Conservation (phyloP, 2,797 vertebrate genomes). For the Fundulus diaphanus region DNA sequence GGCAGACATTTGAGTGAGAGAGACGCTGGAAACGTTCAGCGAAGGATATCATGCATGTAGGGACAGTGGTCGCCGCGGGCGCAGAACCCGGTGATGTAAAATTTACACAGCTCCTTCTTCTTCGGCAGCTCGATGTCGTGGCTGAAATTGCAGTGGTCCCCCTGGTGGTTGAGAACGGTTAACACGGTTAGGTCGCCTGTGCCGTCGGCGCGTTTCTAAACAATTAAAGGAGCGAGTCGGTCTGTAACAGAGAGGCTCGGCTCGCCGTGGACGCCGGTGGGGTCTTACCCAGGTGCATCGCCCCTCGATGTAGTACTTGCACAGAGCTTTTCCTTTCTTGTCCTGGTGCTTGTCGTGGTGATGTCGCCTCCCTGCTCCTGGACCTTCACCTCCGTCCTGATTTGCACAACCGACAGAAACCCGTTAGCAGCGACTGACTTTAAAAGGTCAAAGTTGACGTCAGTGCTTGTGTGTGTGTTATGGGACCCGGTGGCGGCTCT, state of each 20-base stretch:
- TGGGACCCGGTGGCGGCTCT: neutral
- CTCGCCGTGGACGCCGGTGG: neutral
- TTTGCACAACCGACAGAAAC: constrained; percentile 12
- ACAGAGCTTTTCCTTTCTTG: constrained; percentile 96
- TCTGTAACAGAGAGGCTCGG: too few relatives aligned
- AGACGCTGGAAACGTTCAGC: neutral
- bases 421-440: neutral
- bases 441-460: neutral
- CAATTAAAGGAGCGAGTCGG: too few relatives aligned
- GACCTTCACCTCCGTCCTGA: constrained; percentile 78
- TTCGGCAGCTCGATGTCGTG: constrained; percentile 96
- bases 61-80: constrained; percentile 94
- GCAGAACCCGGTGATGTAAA: constrained; percentile 96
- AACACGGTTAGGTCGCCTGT: neutral
- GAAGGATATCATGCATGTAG: constrained; percentile 99
- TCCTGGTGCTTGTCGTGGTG: constrained; percentile 93
- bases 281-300: constrained; percentile 92
- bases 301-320: constrained; percentile 97
- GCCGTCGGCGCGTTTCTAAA: too few relatives aligned
- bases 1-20: too few relatives aligned
- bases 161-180: constrained; percentile 73
- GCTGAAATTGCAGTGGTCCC: constrained; percentile 97
- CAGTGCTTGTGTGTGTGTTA: neutral
- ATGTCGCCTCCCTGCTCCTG: constrained; percentile 80
- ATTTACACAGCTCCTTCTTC: constrained; percentile 97